Conservation (phyloP, 1,140 invertebrate genomes). For the Orchesella cincta region DNA sequence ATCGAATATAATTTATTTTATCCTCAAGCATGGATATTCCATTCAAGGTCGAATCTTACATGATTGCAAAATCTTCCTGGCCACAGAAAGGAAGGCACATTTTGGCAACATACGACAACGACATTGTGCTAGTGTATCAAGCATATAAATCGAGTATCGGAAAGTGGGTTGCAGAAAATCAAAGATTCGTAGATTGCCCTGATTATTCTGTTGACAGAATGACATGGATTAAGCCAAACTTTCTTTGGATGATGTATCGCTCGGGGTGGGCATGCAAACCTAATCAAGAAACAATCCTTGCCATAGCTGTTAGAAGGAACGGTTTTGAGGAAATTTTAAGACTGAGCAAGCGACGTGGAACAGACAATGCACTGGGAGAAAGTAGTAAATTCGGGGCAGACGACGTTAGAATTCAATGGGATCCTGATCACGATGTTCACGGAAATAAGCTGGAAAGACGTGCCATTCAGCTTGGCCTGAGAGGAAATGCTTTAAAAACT, state of each 20-base stretch:
- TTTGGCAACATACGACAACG: conserved; percentile 51
- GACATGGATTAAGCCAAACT: conserved; percentile 57
- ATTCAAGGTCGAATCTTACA: conserved; percentile 18
- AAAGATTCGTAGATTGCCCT: conserved; percentile 38
- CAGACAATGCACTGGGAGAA: not conserved
- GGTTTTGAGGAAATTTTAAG: conserved; percentile 53
- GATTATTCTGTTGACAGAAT: conserved; percentile 53
- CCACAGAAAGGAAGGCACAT: conserved; percentile 51
- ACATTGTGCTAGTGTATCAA: conserved; percentile 54
- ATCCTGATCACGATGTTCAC: conserved; percentile 54
- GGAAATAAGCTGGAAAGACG: conserved; percentile 50
- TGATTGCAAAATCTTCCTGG: not conserved
- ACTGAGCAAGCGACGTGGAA: conserved; percentile 37
- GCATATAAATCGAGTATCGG: conserved; percentile 54
- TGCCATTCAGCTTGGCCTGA: conserved; percentile 56
- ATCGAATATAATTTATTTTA: too few relatives aligned
- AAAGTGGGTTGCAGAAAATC: conserved; percentile 48
- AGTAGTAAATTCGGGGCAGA: conserved; percentile 32
- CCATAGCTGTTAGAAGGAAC: conserved; percentile 51
- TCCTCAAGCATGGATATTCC: conserved; percentile 50
- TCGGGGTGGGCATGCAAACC: conserved; percentile 55
- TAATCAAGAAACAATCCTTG: conserved; percentile 54
- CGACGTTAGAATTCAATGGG: conserved; percentile 55
- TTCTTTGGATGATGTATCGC: conserved; percentile 57
- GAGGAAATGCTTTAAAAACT: conserved; percentile 47